A percentile compares a stretch with the other conserved stretches of the same genome.
Evolutionary conservation across 2,888 invertebrate genomes (phyloP).

Genomic region (Andrena bucephala): DNA sequence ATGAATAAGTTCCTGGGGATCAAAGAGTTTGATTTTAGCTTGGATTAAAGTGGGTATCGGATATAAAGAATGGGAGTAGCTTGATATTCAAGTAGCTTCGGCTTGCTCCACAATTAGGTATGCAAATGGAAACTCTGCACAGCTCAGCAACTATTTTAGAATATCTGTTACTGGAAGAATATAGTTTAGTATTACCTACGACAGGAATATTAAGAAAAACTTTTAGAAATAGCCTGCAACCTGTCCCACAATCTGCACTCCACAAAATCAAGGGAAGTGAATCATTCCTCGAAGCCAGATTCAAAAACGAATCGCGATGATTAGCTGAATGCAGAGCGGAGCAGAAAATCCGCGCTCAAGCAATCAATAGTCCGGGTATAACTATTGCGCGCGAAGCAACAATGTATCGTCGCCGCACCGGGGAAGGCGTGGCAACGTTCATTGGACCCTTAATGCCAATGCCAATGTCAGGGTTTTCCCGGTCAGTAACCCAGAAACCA

Average conservation of each 20-base stretch:
- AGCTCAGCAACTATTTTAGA: too few relatives aligned
- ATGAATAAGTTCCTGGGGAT: not conserved
- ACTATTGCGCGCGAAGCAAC: constrained; percentile 67
- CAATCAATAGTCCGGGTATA: constrained; percentile 61
- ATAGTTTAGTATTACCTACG: too few relatives aligned
- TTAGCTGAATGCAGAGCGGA: not conserved
- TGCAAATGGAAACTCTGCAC: too few relatives aligned
- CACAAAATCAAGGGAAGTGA: not conserved
- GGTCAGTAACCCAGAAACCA: constrained; percentile 69
- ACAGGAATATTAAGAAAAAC: too few relatives aligned
- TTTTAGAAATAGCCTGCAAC: not conserved
- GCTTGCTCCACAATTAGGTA: too few relatives aligned
- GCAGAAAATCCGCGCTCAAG: constrained; percentile 25
- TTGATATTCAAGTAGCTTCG: too few relatives aligned
- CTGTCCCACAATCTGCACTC: not conserved
- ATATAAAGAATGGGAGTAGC: too few relatives aligned
- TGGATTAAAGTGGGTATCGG: too few relatives aligned
- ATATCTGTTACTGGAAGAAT: too few relatives aligned
- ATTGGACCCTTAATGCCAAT: constrained; percentile 79
- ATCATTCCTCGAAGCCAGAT: not conserved
- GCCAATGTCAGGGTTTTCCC: constrained; percentile 81
- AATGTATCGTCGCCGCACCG: constrained; percentile 66
- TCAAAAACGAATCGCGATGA: not conserved
- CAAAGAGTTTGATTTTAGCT: too few relatives aligned
- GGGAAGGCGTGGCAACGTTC: constrained; percentile 80